Base-by-base conservation (phyloP, 2,888 invertebrate species). In the Zaprionus obscuricornis region DNA sequence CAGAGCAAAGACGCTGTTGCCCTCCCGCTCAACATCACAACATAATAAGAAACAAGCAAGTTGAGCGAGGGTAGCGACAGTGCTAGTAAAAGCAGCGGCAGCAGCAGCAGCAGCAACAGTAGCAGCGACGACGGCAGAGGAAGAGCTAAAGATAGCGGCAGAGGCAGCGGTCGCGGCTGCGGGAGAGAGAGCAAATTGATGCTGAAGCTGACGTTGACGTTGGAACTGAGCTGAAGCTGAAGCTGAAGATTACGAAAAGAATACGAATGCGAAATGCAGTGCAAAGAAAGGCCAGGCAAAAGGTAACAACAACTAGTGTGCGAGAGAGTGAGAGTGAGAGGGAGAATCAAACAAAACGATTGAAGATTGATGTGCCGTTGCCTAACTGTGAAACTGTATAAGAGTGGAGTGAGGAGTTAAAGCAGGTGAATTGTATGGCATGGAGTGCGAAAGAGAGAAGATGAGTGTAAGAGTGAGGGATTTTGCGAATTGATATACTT, bases 221-320 rank as follows among this genome's bases (percentile, higher is more conserved):
- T n/a, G n/a, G n/a, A n/a, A n/a, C n/a, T n/a, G 13, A 17, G 5
- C 20, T 43, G 42, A 37, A 56, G 59, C 49, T 67, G 68, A 54
- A 56, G 54, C 58, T 50, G 22, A 60, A 66, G 82, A 81, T 76
- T 66, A 77, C 82, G 70, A 62, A 62, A 62, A 56, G 54, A 69
- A 46, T 34, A 42, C 29, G 20, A 8, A 42, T 45, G 33, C 20
- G 56, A 62, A 42, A 42, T 34, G 40, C 49, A 33, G 22, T n/a
- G 22, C 10, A 24, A 13, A 37, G 34, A 26, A 13, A 27, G 36
- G 26, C 8, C 8, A n/a, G 17, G 29, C 39, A 29, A 39, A 37
- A 39, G 52, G 29, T 2, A 47, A 43, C 1, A 36, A 34, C 14
- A 57, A 36, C 8, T 40, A 34, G 31, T 10, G 4, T 16, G 33